Percentiles rank a stretch among this genome's conserved stretches.
These are phyloP conservation scores for Hypercompe scribonia DNA, from an alignment of 2,888 invertebrate genomes.

Conservation along the genomic window DNA sequence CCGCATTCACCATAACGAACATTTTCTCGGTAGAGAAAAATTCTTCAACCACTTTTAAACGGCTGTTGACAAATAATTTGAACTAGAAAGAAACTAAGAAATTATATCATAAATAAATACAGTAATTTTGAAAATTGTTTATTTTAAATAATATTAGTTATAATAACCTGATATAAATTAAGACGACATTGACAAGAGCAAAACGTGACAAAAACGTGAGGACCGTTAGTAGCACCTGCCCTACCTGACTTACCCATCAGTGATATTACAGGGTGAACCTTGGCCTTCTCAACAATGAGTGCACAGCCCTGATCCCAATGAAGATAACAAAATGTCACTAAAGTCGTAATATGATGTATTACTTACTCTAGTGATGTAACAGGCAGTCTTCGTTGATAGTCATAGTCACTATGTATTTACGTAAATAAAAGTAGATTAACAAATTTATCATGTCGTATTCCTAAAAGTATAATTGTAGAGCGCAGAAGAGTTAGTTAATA, in stretches of 20 bases:
- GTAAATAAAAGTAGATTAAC: no score
- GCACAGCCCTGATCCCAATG: conserved; percentile 35
- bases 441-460: no score
- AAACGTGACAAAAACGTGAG: conserved; percentile 24
- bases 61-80: no score
- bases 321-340: conserved; percentile 30
- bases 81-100: no score
- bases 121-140: no score
- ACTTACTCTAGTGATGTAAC: background rate
- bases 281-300: conserved; percentile 48
- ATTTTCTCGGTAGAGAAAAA: no score
- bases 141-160: background rate
- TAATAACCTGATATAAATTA: background rate
- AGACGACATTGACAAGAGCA: background rate
- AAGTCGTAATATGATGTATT: conserved; percentile 29
- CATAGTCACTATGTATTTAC: background rate
- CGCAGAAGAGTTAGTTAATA: no score
- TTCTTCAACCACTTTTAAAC: no score
- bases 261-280: conserved; percentile 57
- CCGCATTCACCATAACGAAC: no score
- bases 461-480: no score
- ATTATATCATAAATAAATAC: no score
- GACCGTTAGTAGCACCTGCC: conserved; percentile 14
- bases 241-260: conserved; percentile 53
- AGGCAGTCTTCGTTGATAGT: background rate